Percentiles rank a stretch among this genome's conserved stretches.
Conservation (phyloP, 2,797 vertebrate genomes). For the Avahi laniger region DNA sequence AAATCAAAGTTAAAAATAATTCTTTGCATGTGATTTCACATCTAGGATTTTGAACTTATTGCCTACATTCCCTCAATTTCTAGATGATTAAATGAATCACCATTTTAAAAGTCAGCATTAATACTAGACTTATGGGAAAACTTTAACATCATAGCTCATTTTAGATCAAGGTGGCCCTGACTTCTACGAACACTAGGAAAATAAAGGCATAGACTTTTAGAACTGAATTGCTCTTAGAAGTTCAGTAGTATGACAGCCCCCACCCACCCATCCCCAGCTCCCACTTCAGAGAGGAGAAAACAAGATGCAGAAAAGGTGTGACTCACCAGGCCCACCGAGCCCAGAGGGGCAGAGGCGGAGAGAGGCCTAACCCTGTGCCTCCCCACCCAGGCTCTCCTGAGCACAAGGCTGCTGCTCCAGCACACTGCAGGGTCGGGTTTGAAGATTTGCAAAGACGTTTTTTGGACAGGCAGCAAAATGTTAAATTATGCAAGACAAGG, state of each 20-base stretch:
- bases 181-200: not conserved
- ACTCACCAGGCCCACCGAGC: not conserved
- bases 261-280: not conserved
- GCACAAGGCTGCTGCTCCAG: not conserved
- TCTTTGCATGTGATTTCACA: constrained; percentile 40
- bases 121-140: not conserved
- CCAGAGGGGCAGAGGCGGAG: not conserved
- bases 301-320: not conserved
- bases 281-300: not conserved
- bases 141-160: not conserved
- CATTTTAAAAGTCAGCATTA: constrained; percentile 3
- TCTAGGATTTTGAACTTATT: constrained; percentile 8
- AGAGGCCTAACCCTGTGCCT: not conserved
- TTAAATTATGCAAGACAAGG: constrained; percentile 9
- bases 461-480: not conserved
- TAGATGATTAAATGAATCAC: not conserved
- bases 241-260: not conserved
- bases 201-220: not conserved
- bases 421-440: not conserved
- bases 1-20: constrained; percentile 33
- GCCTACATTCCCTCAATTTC: not conserved
- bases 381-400: not conserved
- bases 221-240: not conserved
- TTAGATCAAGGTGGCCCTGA: not conserved
- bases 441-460: constrained; percentile 11